A percentile compares a stretch with the other conserved stretches of the same genome.
Evolutionary conservation across 2,113 vertebrate species (phyloP).

Genomic region (Platichthys flesus): DNA sequence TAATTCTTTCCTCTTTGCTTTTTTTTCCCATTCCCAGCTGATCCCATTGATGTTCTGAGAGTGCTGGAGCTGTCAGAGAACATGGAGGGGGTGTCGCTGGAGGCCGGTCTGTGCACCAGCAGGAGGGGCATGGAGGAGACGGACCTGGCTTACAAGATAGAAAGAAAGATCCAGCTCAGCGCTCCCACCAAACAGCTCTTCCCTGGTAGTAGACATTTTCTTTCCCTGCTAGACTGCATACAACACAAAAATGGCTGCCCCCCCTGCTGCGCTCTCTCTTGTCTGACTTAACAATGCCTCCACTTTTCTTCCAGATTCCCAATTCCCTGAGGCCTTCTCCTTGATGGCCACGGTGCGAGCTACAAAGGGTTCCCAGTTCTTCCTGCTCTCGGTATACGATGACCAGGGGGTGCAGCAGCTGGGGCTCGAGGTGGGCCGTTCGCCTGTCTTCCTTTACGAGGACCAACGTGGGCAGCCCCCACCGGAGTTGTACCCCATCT

Average conservation of each 20-base stretch:
- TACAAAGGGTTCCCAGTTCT: constrained; percentile 83
- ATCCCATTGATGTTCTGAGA: constrained; percentile 84
- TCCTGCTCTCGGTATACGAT: constrained; percentile 89
- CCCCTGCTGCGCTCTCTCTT: constrained; percentile 34
- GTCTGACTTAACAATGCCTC: constrained; percentile 33
- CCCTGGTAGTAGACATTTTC: constrained; percentile 79
- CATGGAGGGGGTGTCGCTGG: constrained; percentile 84
- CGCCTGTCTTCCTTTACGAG: constrained; percentile 87
- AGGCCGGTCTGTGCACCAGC: constrained; percentile 85
- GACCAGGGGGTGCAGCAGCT: constrained; percentile 87
- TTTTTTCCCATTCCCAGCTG: constrained; percentile 69
- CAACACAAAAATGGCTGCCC: constrained; percentile 29
- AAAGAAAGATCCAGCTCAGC: constrained; percentile 84
- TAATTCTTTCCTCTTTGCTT: constrained; percentile 22
- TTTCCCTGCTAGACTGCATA: neutral
- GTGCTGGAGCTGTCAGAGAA: constrained; percentile 81
- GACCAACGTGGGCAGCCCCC: constrained; percentile 83
- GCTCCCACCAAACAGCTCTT: constrained; percentile 87
- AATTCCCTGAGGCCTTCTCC: constrained; percentile 90
- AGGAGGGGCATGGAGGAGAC: constrained; percentile 77
- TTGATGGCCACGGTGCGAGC: constrained; percentile 86
- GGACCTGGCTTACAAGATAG: constrained; percentile 86
- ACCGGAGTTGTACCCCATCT: constrained; percentile 83
- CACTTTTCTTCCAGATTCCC: constrained; percentile 75
- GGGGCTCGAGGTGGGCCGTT: constrained; percentile 87